Base-by-base conservation (phyloP, 1,140 invertebrate species). In the Stegodyphus mimosarum region DNA sequence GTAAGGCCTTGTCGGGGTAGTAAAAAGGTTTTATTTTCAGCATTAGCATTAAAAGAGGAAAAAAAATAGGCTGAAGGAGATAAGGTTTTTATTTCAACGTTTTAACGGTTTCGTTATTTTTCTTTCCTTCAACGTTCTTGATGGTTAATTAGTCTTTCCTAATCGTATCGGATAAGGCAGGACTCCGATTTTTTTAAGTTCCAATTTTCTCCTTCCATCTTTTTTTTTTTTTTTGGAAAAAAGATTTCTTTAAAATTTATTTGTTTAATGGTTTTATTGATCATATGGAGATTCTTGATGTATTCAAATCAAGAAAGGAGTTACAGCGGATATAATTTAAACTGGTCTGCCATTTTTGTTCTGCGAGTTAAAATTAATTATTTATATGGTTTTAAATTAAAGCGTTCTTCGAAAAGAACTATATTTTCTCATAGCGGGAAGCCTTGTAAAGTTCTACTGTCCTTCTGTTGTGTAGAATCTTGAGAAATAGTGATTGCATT, bases 121-220 rank as follows among this genome's bases (percentile, higher is more conserved):
- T 15, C 33, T 52, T 49, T 50, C 13, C 33, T 33, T 33, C 33
- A 33, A 33, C 33, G 11, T 64, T 72, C 77, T 67, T 67, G 50
- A 66, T 83, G 80, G 80, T 83, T 83, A 83, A 83, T 83, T 83
- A 83, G 80, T 83, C 80, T 83, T 74, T 80, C 53, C 79, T 81
- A 72, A 81, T 81, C 80, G 80, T 74, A 74, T 83, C 80, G 70
- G 80, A 74, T 83, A 64, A 72, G 79, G 72, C 69, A 81, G 79
- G 79, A 2, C 15, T 60, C 15, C 33, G 33, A 33, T 33, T 33
- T 33, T 33, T 33, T 33, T 33, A 33, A 33, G 33, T 33, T 33
- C 33, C 15, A 9, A 60, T 74, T 83, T n/a, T 60, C 72, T 9
- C 18, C 74, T 83, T 83, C 73, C 53, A n/a, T n/a, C n/a, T n/a